Conservation (phyloP, 2,797 vertebrate genomes). For the Syngnathus rostellatus region DNA sequence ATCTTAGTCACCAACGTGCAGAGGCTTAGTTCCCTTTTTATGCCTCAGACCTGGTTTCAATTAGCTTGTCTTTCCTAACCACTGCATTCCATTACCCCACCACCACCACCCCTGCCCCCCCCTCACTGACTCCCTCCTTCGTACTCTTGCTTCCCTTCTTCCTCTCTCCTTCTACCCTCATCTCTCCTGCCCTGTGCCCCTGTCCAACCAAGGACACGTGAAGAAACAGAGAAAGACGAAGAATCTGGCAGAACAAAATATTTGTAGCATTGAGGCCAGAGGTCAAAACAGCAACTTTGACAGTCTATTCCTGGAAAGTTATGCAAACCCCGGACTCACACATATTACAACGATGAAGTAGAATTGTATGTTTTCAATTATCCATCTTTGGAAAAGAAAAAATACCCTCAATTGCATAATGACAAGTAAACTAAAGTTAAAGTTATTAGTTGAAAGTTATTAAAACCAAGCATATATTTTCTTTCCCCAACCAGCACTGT, state of each 20-base stretch:
- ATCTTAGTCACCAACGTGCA: background rate
- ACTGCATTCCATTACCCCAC: conserved; percentile 74
- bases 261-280: conserved; percentile 5
- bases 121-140: conserved; percentile 38
- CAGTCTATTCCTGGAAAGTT: background rate
- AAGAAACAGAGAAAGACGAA: conserved; percentile 29
- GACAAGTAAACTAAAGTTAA: background rate
- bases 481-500: background rate
- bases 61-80: conserved; percentile 84
- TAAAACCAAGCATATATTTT: background rate
- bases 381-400: background rate
- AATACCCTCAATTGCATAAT: background rate
- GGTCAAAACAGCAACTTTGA: background rate
- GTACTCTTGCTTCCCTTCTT: conserved; percentile 45
- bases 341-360: background rate
- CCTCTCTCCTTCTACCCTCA: conserved; percentile 22
- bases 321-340: background rate
- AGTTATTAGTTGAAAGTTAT: background rate
- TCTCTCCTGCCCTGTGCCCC: conserved; percentile 35
- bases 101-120: conserved; percentile 46
- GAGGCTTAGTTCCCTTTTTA: conserved; percentile 38
- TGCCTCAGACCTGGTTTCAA: conserved; percentile 77
- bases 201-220: conserved; percentile 55
- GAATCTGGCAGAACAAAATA: conserved; percentile 23
- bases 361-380: background rate